Conservation (phyloP, 2,888 invertebrate genomes). For the Zygaena filipendulae region DNA sequence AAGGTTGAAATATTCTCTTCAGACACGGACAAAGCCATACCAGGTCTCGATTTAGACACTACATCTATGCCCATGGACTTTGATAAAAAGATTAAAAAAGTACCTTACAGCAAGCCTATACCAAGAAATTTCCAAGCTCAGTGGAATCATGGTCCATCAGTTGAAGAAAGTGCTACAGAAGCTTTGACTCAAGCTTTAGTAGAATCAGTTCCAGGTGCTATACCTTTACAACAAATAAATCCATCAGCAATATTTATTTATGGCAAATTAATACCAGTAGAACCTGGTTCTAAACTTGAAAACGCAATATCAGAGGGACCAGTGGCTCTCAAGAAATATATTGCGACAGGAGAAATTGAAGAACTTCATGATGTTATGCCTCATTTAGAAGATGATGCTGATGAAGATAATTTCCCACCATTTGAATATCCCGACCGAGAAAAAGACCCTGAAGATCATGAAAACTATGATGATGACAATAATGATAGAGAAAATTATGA, state of each 20-base stretch:
- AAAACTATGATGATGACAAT: constrained; percentile 33
- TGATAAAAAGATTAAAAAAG: constrained; percentile 81
- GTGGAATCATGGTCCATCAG: constrained; percentile 84
- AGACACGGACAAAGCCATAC: constrained; percentile 75
- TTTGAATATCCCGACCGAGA: constrained; percentile 53
- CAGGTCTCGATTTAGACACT: constrained; percentile 86
- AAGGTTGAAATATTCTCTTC: constrained; percentile 81
- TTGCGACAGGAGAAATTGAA: constrained; percentile 84
- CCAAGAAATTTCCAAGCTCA: constrained; percentile 97
- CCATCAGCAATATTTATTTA: constrained; percentile 85
- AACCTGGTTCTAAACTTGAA: constrained; percentile 80
- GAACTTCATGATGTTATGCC: constrained; percentile 83
- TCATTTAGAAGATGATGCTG: constrained; percentile 71
- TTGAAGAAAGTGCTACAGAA: constrained; percentile 65
- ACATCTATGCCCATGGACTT: constrained; percentile 73
- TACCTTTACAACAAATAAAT: constrained; percentile 79
- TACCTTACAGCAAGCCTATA: constrained; percentile 96
- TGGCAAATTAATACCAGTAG: constrained; percentile 84
- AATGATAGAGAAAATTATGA: constrained; percentile 33
- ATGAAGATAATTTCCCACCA: constrained; percentile 51
- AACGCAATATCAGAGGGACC: constrained; percentile 82
- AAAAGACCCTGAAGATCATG: constrained; percentile 27
- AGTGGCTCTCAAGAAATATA: constrained; percentile 79
- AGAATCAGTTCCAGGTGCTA: constrained; percentile 82
- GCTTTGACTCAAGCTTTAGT: constrained; percentile 77